phyloP scores from a whole-genome alignment of 2,797 vertebrate species.

The Melanotaenia nigrans region DNA sequence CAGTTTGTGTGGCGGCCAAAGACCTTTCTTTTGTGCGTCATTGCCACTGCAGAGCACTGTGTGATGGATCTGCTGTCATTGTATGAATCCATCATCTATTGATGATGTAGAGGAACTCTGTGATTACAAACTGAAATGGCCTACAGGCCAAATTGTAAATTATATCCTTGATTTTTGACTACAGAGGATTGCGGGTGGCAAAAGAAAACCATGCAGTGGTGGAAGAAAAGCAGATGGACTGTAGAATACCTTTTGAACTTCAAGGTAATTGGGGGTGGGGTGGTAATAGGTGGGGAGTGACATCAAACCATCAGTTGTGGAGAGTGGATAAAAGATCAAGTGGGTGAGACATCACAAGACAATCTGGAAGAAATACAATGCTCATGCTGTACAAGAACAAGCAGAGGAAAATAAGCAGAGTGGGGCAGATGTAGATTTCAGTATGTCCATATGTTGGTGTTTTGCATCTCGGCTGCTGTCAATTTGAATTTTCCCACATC shows the following conservation, averaged over 20 bases:
- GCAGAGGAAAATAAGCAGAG: slow-evolving; percentile 21
- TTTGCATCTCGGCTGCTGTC: slow-evolving; percentile 39
- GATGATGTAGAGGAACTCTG: slow-evolving; percentile 68
- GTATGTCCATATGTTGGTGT: slow-evolving; percentile 41
- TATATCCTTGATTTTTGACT: slow-evolving; percentile 55
- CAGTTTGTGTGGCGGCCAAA: slow-evolving; percentile 49
- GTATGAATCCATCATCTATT: slow-evolving; percentile 50
- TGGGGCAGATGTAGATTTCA: slow-evolving; percentile 41
- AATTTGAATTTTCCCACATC: slow-evolving; percentile 37
- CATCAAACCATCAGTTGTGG: slow-evolving; percentile 52
- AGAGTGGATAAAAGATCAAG: slow-evolving; percentile 27
- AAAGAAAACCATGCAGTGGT: slow-evolving; percentile 26
- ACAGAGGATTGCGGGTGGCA: slow-evolving; percentile 60
- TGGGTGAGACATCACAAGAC: slow-evolving; percentile 20
- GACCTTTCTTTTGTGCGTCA: slow-evolving; percentile 49
- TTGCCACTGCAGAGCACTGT: slow-evolving; percentile 33
- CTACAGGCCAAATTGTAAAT: slow-evolving; percentile 65
- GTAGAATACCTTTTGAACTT: slow-evolving; percentile 61
- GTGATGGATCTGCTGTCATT: slow-evolving; percentile 47
- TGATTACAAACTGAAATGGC: slow-evolving; percentile 64
- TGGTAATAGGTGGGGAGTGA: slow-evolving; percentile 32
- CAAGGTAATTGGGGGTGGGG: slow-evolving; percentile 48
- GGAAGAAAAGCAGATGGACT: slow-evolving; percentile 38
- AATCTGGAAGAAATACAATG: slow-evolving; percentile 41
- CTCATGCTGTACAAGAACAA: slow-evolving; percentile 26